Conservation (phyloP, 2,113 vertebrate genomes). For the Sylvilagus bachmani region DNA sequence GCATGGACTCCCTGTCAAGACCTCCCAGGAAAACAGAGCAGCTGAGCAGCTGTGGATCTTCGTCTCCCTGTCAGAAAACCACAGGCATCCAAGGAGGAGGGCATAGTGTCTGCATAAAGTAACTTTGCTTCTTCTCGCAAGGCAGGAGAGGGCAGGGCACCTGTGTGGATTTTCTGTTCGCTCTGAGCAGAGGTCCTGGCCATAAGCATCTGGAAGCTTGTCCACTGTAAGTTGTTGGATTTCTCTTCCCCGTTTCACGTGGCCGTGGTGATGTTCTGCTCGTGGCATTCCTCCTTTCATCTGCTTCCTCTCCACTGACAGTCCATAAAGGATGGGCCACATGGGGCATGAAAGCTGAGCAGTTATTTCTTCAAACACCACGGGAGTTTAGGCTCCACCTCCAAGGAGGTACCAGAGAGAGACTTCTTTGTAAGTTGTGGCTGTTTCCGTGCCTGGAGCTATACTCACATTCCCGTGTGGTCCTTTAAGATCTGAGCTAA, state of each 20-base stretch:
- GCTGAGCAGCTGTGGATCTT: not conserved
- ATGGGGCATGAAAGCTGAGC: conserved; percentile 54
- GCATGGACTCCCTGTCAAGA: not conserved
- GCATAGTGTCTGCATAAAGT: not conserved
- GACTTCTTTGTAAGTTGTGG: not conserved
- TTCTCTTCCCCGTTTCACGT: conserved; percentile 63
- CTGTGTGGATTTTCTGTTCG: conserved; percentile 62
- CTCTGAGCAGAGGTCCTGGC: conserved; percentile 42
- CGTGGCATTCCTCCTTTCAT: conserved; percentile 73
- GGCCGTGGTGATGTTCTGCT: conserved; percentile 57
- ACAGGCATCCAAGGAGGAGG: not conserved
- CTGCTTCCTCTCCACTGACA: conserved; percentile 76
- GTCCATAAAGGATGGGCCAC: conserved; percentile 76
- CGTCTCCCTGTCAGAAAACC: not conserved
- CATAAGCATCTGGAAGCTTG: conserved; percentile 72
- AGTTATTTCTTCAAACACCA: conserved; percentile 56
- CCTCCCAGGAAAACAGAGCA: not conserved
- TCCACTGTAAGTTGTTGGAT: conserved; percentile 70
- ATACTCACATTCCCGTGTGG: conserved; percentile 17
- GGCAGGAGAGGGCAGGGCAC: conserved; percentile 7
- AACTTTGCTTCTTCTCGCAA: conserved; percentile 14
- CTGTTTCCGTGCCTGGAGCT: conserved; percentile 4
- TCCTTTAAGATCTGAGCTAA: conserved; percentile 33
- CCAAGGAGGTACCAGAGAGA: conserved; percentile 10
- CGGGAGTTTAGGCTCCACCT: conserved; percentile 31